A percentile compares a stretch with the other conserved stretches of the same genome.
phyloP scores from a whole-genome alignment of 2,113 vertebrate genomes.

The Oncorhynchus masou region DNA sequence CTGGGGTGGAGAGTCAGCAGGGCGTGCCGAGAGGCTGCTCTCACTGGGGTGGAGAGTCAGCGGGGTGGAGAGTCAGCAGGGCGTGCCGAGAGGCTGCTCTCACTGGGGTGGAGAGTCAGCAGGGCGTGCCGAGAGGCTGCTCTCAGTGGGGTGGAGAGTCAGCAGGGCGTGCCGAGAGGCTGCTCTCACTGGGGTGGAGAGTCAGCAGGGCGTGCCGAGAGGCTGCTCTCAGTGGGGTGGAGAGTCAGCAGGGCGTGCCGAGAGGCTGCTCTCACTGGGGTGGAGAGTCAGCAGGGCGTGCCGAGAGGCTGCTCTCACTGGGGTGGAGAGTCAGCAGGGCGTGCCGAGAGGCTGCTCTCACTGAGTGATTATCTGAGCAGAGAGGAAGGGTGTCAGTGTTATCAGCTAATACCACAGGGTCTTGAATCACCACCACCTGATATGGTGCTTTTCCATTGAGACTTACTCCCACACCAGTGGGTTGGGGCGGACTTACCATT shows the following conservation, averaged over 20 bases:
- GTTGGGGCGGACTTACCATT: no score
- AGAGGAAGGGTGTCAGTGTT: constrained; percentile 56
- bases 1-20: constrained; percentile 29
- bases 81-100: constrained; percentile 33
- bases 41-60: constrained; percentile 37
- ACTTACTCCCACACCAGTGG: no score
- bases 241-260: constrained; percentile 31
- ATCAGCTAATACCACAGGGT: constrained; percentile 62
- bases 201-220: constrained; percentile 26
- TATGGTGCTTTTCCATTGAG: neutral
- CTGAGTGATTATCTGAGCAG: constrained; percentile 65
- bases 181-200: constrained; percentile 39
- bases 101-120: constrained; percentile 15
- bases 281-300: constrained; percentile 35
- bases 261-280: constrained; percentile 4
- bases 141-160: constrained; percentile 29
- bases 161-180: constrained; percentile 56
- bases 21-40: constrained; percentile 40
- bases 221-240: constrained; percentile 30
- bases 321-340: constrained; percentile 50
- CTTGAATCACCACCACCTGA: constrained; percentile 18
- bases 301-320: constrained; percentile 30
- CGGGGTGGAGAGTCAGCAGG: constrained; percentile 56
- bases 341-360: constrained; percentile 52
- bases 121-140: constrained; percentile 40